Evolutionary conservation across 2,113 vertebrate genomes (phyloP), one percentile per base, ranked within the genome.

Genomic region (Antechinus flavipes): DNA sequence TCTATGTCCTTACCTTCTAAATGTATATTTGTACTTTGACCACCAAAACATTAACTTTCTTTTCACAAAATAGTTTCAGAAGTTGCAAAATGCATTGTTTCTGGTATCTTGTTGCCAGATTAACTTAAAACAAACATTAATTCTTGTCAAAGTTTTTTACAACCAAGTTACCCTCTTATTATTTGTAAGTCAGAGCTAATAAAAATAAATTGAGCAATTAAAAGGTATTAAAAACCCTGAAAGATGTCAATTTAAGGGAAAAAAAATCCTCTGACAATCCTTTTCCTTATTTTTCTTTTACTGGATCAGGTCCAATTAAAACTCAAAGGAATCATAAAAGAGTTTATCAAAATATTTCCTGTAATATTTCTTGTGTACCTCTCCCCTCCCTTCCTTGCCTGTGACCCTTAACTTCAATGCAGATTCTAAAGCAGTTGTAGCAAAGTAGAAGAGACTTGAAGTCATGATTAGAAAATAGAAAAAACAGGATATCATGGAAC

Each of bases 301-400:
- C 91, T 90, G 49, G 93, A 91, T 26, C 22, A 76, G 56, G 7
- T 95, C 95, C 95, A 96, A 95, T 97, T 97, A 90, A 96, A 97
- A 95, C 76, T 46, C 95, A 94, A 53, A 26, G 35, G 52, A 89
- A 97, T 94, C 53, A 97, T 95, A 94, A 96, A 91, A 93, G 54
- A 94, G 27, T 42, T 94, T 91, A 97, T 95, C 58, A 92, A 95
- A 96, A 96, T 89, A 93, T 35, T 91, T 68, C 25, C 2, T 11
- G 19, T 56, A 84, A 84, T 42, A 84, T 84, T 42, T 84, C 68
- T 84, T 84, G 68, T 84, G 68, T 84, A n/a, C 35, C 35, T 84
- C 35, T 84, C 68, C 68, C 68, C n/a, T 42, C n/a, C 68, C 68
- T 84, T 84, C 68, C 68, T 84, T 84, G 16, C n/a, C 68, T 84